Conservation (phyloP, 2,888 invertebrate species). For the Thereva nobilitata region DNA sequence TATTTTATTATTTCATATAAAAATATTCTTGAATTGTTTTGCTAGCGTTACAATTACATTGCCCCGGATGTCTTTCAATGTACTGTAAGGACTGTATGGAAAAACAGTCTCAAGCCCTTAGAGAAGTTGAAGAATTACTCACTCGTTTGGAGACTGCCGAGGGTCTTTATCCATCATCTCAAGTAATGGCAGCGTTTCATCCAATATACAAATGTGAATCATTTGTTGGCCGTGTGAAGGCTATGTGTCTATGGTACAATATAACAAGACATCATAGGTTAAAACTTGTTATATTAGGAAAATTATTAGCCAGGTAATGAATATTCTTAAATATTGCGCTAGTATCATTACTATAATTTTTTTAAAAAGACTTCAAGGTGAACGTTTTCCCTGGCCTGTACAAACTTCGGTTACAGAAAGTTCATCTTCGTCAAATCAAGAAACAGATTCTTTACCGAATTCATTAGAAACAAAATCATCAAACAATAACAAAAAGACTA, state of each 20-base stretch:
- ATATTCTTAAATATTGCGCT: background rate
- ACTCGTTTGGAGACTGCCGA: conserved; percentile 76
- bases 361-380: conserved; percentile 52
- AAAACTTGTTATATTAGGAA: conserved; percentile 75
- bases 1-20: background rate
- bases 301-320: conserved; percentile 61
- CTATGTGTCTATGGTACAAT: conserved; percentile 92
- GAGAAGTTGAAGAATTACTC: conserved; percentile 73
- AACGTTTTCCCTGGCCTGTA: conserved; percentile 57
- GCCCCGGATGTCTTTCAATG: conserved; percentile 73
- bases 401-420: conserved; percentile 53
- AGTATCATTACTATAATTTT: background rate
- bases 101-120: conserved; percentile 74
- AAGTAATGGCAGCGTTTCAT: conserved; percentile 76
- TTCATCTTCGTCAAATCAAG: conserved; percentile 54
- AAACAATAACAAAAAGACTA: conserved; percentile 23
- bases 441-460: conserved; percentile 53
- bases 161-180: conserved; percentile 80
- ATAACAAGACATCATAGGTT: conserved; percentile 82
- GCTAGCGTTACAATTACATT: conserved; percentile 46
- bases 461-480: conserved; percentile 51
- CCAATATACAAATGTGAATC: conserved; percentile 61
- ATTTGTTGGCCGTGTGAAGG: conserved; percentile 61
- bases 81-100: conserved; percentile 72
- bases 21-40: background rate